Base-by-base conservation (phyloP, 2,797 vertebrate species). In the Rousettus madagascariensis region DNA sequence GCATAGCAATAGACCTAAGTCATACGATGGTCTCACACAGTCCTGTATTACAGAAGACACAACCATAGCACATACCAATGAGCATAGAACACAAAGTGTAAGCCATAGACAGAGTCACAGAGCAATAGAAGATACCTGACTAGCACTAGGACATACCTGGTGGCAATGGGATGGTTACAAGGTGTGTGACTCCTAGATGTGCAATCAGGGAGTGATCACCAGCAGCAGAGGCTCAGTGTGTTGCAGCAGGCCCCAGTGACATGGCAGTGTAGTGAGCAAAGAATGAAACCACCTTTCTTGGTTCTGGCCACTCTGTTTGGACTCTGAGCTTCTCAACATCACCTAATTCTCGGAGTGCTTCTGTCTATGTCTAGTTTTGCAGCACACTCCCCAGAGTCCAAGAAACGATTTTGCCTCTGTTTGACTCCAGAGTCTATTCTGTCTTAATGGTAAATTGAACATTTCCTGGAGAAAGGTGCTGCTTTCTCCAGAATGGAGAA, bases 351-450 rank as follows among this genome's bases (percentile, higher is more conserved):
- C 1, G 8, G 57, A 79, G 33, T 6, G 30, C 13, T 7, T 91
- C 51, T 36, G 26, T 85, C 66, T 68, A 10, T 57, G 41, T 90
- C 80, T 82, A 51, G 9, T 59, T 59, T 79, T 66, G 4, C n/a
- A 10, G 7, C 28, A 59, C 1, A 0, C 16, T 89, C 86, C 83
- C 86, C 68, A 63, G 83, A 79, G 89, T 49, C 36, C 66, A 24
- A 41, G 80, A 61, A 90, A 53, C 22, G 24, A 87, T 91, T 89
- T 78, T 33, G 26, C 71, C 15, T 43, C 65, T 63, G 75, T 53
- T 69, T 95, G 87, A 49, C 90, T 95, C 82, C 72, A 69, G 79
- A 96, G 49, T 61, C 93, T 51, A 43, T 33, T 95, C 51, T 8
- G 51, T 65, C 88, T 90, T 72, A 85, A 79, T 61, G 69, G 80